Evolutionary conservation across 2,113 vertebrate species (phyloP).

Genomic region (Etheostoma cragini): DNA sequence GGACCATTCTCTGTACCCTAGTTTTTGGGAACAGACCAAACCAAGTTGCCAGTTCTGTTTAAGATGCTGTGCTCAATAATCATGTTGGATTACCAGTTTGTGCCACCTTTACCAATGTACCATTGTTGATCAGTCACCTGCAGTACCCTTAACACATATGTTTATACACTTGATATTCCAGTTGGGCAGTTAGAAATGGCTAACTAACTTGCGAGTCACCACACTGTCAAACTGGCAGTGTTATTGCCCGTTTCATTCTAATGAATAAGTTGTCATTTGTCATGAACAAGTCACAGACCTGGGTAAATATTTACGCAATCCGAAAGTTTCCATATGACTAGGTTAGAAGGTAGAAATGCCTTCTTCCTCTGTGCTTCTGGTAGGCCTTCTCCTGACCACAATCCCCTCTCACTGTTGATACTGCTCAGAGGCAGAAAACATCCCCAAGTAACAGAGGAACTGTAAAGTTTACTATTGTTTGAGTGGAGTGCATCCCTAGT

Average conservation of each 20-base stretch:
- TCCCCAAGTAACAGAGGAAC: slow-evolving; percentile 19
- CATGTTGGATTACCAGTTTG: background rate
- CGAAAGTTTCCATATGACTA: background rate
- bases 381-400: background rate
- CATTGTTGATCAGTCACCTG: too few relatives aligned
- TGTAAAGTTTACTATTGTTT: slow-evolving; percentile 10
- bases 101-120: background rate
- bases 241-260: background rate
- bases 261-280: background rate
- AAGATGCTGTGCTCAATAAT: background rate
- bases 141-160: background rate
- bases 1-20: background rate
- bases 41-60: background rate
- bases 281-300: background rate
- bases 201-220: background rate
- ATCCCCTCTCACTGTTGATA: slow-evolving; percentile 15
- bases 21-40: background rate
- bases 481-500: slow-evolving; percentile 13
- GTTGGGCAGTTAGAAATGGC: background rate
- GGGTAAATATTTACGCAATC: background rate
- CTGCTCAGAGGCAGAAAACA: background rate
- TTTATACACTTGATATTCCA: background rate
- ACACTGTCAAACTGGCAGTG: background rate
- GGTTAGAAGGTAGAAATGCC: background rate
- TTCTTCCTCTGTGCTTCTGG: background rate